A percentile compares a stretch with the other conserved stretches of the same genome.
phyloP scores from a whole-genome alignment of 2,113 vertebrate genomes.

The Galeopterus variegatus region DNA sequence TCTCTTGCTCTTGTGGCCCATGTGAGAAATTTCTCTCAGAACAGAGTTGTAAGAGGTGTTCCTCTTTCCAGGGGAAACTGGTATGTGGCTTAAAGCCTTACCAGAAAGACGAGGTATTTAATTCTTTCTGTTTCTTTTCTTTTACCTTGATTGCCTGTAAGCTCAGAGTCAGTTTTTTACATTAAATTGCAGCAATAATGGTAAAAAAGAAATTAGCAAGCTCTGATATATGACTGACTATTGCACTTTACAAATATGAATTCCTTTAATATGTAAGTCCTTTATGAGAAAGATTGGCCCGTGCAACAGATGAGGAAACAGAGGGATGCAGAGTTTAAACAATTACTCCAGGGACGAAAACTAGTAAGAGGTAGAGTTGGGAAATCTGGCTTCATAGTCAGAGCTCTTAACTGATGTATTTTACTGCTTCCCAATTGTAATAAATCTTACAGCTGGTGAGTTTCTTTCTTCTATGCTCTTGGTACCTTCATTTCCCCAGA shows the following conservation, averaged over 20 bases:
- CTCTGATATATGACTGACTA: neutral
- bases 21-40: neutral
- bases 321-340: neutral
- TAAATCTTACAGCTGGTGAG: neutral
- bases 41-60: neutral
- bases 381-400: neutral
- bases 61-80: neutral
- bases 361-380: neutral
- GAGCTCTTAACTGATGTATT: neutral
- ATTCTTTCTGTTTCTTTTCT: conserved; percentile 1
- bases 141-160: conserved; percentile 16
- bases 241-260: neutral
- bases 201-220: conserved; percentile 24
- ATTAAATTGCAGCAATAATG: conserved; percentile 34
- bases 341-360: neutral
- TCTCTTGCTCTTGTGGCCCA: neutral
- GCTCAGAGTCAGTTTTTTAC: neutral
- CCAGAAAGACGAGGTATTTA: neutral
- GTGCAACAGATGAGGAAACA: neutral
- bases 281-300: neutral
- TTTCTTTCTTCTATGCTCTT: neutral
- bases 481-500: neutral
- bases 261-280: neutral
- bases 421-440: conserved; percentile 3
- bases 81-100: neutral